Evolutionary conservation across 2,113 vertebrate species (phyloP).

Genomic region (Podarcis muralis): DNA sequence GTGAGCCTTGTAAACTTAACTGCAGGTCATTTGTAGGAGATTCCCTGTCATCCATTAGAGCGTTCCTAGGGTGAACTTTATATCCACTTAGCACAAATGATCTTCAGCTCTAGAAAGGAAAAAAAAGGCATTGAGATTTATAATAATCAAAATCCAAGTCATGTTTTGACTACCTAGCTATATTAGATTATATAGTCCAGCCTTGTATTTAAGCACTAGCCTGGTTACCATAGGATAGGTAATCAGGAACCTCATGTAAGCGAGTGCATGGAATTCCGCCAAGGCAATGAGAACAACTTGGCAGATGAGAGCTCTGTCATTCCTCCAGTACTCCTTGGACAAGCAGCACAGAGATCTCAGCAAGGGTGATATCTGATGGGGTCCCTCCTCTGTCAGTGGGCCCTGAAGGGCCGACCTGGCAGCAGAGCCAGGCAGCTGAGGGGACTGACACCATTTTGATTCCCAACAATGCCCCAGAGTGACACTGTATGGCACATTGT

Average conservation of each 20-base stretch:
- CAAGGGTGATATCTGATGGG: neutral
- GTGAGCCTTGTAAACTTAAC: slow-evolving; percentile 68
- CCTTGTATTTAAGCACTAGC: neutral
- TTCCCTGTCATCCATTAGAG: slow-evolving; percentile 81
- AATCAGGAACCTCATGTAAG: neutral
- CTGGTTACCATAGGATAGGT: neutral
- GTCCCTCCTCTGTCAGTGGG: neutral
- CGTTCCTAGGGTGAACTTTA: slow-evolving; percentile 60
- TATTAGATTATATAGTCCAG: neutral
- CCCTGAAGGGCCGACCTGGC: neutral
- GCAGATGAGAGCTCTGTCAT: neutral
- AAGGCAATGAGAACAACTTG: neutral
- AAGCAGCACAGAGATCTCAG: too few relatives aligned
- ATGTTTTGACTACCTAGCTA: slow-evolving; percentile 11
- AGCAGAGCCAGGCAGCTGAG: neutral
- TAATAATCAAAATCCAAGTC: neutral
- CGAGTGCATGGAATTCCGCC: neutral
- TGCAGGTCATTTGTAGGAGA: slow-evolving; percentile 64
- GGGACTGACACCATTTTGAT: neutral
- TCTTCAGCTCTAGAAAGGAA: slow-evolving; percentile 69
- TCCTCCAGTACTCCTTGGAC: neutral
- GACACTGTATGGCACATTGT: neutral
- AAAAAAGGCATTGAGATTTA: slow-evolving; percentile 26
- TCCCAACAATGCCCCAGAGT: neutral
- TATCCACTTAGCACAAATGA: slow-evolving; percentile 60